These are phyloP conservation scores for Drosophila hydei DNA, from an alignment of 1,140 invertebrate species.

Conservation along the genomic window DNA sequence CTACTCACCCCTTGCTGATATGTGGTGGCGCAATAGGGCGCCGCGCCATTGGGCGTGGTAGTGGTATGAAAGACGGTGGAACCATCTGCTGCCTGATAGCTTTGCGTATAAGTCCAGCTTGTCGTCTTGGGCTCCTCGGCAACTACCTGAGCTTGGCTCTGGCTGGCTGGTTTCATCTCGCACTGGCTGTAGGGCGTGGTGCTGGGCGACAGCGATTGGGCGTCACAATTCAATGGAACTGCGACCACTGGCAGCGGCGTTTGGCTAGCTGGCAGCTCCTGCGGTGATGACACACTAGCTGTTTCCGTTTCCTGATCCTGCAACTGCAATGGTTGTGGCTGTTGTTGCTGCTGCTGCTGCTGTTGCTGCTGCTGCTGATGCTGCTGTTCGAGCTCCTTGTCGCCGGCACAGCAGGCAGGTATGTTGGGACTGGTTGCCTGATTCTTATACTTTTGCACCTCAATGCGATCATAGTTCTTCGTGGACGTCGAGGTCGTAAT, in stretches of 20 bases:
- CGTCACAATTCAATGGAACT: conserved; percentile 60
- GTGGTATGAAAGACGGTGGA: conserved; percentile 81
- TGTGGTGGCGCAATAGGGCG: conserved; percentile 81
- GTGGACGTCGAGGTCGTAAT: conserved; percentile 79
- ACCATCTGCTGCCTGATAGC: conserved; percentile 77
- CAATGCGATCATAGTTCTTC: conserved; percentile 81
- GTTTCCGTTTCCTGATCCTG: conserved; percentile 48
- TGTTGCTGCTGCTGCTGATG: conserved; percentile 16
- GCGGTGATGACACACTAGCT: conserved; percentile 27
- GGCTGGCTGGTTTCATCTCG: conserved; percentile 61
- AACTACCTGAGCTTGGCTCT: conserved; percentile 53
- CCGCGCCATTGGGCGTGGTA: conserved; percentile 66
- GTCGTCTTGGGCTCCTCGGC: conserved; percentile 75
- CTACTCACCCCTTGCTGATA: conserved; percentile 81
- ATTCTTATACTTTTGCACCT: conserved; percentile 83
- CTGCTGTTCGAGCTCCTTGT: conserved; percentile 53
- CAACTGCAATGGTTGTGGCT: conserved; percentile 20
- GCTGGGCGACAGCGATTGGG: conserved; percentile 74
- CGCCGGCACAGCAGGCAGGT: conserved; percentile 66
- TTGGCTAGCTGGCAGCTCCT: conserved; percentile 55
- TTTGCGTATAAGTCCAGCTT: conserved; percentile 80
- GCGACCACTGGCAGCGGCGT: conserved; percentile 54
- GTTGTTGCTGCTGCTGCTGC: conserved; percentile 21
- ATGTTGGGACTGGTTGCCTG: conserved; percentile 84
- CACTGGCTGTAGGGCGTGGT: conserved; percentile 77